Percentiles rank a stretch among this genome's conserved stretches.
These are phyloP conservation scores for Pimpla rufipes DNA, from an alignment of 2,888 invertebrate genomes.

Conservation along the genomic window DNA sequence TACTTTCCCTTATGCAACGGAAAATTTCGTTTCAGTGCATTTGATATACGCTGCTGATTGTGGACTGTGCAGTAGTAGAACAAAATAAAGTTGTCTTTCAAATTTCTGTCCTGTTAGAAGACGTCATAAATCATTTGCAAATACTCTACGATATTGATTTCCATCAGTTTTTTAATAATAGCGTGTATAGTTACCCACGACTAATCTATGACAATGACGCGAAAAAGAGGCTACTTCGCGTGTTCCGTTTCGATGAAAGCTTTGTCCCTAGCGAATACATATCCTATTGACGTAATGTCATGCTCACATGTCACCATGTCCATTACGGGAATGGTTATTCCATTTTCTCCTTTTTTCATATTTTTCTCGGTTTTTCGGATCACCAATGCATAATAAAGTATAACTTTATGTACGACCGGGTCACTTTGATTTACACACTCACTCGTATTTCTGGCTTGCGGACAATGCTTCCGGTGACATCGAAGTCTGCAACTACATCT, in stretches of 20 bases:
- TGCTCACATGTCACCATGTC: slow-evolving; percentile 19
- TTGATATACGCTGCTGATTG: slow-evolving; percentile 19
- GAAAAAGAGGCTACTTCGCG: slow-evolving; percentile 4
- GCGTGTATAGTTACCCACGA: slow-evolving; percentile 5
- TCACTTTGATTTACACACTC: no score
- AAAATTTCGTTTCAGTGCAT: slow-evolving; percentile 11
- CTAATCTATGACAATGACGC: slow-evolving; percentile 38
- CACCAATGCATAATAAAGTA: no score
- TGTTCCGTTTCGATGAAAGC: slow-evolving; percentile 9
- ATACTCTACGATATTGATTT: slow-evolving; percentile 9
- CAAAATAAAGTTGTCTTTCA: neutral
- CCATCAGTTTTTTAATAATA: neutral
- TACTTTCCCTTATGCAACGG: neutral
- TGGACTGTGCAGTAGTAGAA: slow-evolving; percentile 2
- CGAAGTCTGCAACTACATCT: slow-evolving; percentile 7
- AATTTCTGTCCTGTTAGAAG: neutral
- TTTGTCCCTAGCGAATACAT: neutral
- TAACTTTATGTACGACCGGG: no score
- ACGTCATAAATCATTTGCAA: slow-evolving; percentile 17
- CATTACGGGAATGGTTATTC: neutral
- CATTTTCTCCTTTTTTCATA: no score
- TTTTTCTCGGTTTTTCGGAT: no score
- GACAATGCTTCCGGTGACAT: slow-evolving; percentile 11
- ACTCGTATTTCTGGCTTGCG: no score
- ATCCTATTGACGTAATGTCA: slow-evolving; percentile 3